These are phyloP conservation scores for Caenorhabditis japonica DNA, from an alignment of 2,888 invertebrate species.

Conservation along the genomic window DNA sequence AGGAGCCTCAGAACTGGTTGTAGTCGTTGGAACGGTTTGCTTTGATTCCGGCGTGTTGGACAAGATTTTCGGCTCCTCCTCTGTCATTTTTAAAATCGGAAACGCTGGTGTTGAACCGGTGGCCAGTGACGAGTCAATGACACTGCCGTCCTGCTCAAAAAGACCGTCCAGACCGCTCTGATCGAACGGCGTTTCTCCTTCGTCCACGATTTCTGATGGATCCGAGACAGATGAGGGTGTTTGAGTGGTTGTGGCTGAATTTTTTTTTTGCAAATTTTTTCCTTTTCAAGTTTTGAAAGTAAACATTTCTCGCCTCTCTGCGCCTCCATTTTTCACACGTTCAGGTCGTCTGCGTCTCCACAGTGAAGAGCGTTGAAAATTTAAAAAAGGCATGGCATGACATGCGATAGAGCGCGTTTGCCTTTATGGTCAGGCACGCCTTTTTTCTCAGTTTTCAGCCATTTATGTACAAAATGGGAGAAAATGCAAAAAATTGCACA, in stretches of 20 bases:
- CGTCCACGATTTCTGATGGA: constrained; percentile 39
- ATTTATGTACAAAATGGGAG: no score
- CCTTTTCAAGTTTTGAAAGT: no score
- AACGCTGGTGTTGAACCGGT: constrained; percentile 36
- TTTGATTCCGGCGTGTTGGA: constrained; percentile 8
- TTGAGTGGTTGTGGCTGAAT: constrained; percentile 26
- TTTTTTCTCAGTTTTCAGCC: no score
- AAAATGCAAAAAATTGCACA: no score
- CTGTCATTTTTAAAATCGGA: constrained; percentile 48
- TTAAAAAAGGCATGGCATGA: no score
- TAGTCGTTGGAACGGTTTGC: not conserved
- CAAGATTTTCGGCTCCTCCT: constrained; percentile 44
- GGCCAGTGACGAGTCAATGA: constrained; percentile 31
- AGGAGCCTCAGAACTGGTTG: not conserved
- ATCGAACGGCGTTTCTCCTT: constrained; percentile 51
- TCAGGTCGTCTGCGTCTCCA: no score
- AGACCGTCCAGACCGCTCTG: constrained; percentile 42
- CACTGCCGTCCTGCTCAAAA: constrained; percentile 52
- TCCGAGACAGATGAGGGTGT: constrained; percentile 10
- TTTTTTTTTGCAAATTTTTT: no score
- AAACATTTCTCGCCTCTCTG: no score
- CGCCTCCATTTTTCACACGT: no score
- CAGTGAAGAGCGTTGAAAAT: no score
- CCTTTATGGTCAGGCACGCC: no score
- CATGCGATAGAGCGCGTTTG: no score